Base-by-base conservation (phyloP, 2,113 vertebrate species). In the Gila orcuttii region DNA sequence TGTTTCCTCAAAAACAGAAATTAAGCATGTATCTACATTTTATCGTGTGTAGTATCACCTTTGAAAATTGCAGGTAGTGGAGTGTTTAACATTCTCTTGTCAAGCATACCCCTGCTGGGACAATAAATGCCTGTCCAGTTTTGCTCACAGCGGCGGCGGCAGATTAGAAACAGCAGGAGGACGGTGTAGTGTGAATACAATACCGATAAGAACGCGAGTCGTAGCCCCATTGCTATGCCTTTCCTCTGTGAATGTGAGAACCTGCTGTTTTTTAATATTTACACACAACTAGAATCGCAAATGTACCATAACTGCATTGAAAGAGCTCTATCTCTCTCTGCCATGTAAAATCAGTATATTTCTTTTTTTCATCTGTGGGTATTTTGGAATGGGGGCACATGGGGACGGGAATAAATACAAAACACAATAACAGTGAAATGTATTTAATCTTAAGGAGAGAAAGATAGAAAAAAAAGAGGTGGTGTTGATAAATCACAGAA, bases 231-330 rank as follows among this genome's bases (percentile, higher is more conserved):
- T 91, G 96, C 96, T 96, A 95, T 94, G 96, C 95, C 96, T 92
- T 90, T 95, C 95, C 96, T 97, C 96, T 96, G 94, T 94, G 95
- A 96, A 96, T 94, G 94, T 95, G 96, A 95, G 96, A 95, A 94
- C 97, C 97, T 88, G 96, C 97, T 97, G 97, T 96, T 96, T 99
- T 97, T 96, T 97, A 98, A 98, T 98, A 98, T 97, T 98, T 98
- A 98, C 97, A 97, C 97, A 98, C 96, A 98, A 97, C 96, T 96
- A 96, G 94, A 96, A 95, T 95, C 95, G 95, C 96, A 94, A 95
- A 95, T 93, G 92, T 93, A 93, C 90, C 92, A 90, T 93, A 93
- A 94, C 93, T 92, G 90, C 93, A 90, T 87, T 88, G 90, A 89
- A 90, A 92, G 87, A 90, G 85, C 45, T 71, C 81, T 84, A 83